These are phyloP conservation scores for Nothocercus nigrocapillus DNA, from an alignment of 2,113 vertebrate species.

Conservation along the genomic window DNA sequence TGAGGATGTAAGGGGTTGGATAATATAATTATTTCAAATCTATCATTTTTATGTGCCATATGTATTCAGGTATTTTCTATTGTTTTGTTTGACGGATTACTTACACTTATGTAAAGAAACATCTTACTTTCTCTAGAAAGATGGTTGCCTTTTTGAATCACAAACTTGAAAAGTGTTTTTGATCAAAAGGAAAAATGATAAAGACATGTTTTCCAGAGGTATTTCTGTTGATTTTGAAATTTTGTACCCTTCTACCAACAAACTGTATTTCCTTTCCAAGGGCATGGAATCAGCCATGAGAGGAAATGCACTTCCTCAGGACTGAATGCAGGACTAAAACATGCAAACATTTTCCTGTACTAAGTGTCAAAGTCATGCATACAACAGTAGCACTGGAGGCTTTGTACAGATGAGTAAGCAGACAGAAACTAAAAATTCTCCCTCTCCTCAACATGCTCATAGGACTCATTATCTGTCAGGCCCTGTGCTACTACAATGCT, in stretches of 20 bases:
- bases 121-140: neutral
- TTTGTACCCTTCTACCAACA: neutral
- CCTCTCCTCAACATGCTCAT: neutral
- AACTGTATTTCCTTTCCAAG: neutral
- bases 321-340: neutral
- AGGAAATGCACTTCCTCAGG: neutral
- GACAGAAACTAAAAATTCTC: neutral
- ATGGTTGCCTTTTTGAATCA: neutral
- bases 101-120: neutral
- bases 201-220: neutral
- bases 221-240: neutral
- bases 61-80: neutral
- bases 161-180: neutral
- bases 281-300: neutral
- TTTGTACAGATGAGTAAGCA: neutral
- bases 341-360: neutral
- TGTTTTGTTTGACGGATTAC: neutral
- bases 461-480: neutral
- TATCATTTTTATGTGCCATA: neutral
- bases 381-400: neutral
- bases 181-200: neutral
- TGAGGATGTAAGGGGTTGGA: neutral
- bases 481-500: neutral
- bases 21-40: neutral
- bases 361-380: neutral